Evolutionary conservation across 2,797 vertebrate genomes (phyloP), one percentile per base, ranked within the genome.

Genomic region (Calcarius lapponicus): DNA sequence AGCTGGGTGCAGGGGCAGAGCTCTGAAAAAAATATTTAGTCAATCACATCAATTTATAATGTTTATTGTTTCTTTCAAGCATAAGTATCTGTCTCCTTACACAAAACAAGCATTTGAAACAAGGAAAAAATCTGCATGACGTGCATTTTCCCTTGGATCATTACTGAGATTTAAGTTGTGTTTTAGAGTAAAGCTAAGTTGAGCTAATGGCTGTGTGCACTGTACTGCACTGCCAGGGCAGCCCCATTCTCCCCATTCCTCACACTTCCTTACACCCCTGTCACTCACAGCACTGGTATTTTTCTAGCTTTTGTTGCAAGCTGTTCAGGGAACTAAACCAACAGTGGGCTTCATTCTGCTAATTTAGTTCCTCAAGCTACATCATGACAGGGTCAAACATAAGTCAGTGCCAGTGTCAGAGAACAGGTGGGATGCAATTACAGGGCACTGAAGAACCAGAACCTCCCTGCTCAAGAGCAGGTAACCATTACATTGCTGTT

Each of bases 21-120:
- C 96, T 99, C 99, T 99, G 97, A 76, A 97, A 97, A 97, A 97
- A 97, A 95, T 29, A 97, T 92, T 93, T 48, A 92, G 85, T 64
- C 17, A 66, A 40, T 26, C 66, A 80, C 20, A 84, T 58, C 10
- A 40, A 45, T 71, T 95, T 67, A 60, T 20, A 29, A 83, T 65
- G 38, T 45, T 87, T 66, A 70, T 47, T 31, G 13, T 36, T 91
- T 69, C 36, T 78, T 60, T 93, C 64, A 89, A 82, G 50, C 40
- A 1, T n/a, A 78, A 75, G 31, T 32, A 78, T 40, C 4, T 5
- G 9, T 50, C 60, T 36, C 53, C 28, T 70, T 60, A 90, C 20
- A 70, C 25, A 92, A 84, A 92, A 47, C 9, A 76, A n/a, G 9
- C 16, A 13, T 56, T 24, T 53, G 29, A 86, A 90, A 72, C 53